Evolutionary conservation across 2,113 vertebrate species (phyloP).

Genomic region (Felis chaus): DNA sequence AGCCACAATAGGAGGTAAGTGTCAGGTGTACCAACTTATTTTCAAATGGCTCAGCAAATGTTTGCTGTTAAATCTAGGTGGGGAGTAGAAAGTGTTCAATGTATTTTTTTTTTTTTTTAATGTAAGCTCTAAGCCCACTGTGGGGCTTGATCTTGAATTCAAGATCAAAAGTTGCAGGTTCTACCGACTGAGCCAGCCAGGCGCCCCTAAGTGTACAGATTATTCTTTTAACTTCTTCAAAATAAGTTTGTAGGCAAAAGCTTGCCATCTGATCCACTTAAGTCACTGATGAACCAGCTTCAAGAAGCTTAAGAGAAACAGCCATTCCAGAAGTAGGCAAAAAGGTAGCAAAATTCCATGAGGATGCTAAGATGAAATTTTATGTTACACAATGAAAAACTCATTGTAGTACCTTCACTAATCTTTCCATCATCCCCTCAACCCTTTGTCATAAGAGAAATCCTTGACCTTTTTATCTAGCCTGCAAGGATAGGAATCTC

Average conservation of each 20-base stretch:
- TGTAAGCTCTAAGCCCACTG: too few relatives aligned
- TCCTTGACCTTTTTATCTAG: not conserved
- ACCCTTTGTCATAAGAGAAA: not conserved
- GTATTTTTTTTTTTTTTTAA: too few relatives aligned
- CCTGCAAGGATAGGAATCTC: not conserved
- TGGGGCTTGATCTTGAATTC: too few relatives aligned
- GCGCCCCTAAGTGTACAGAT: not conserved
- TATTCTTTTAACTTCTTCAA: not conserved
- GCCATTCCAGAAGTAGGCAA: not conserved
- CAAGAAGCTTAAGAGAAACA: not conserved
- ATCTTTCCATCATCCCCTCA: not conserved
- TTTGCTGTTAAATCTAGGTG: not conserved
- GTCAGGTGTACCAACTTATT: not conserved
- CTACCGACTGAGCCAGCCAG: not conserved
- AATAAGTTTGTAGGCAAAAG: not conserved
- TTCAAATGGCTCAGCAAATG: not conserved
- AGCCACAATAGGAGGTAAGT: not conserved
- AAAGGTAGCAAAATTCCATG: not conserved
- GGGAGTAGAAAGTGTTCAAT: not conserved
- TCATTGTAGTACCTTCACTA: not conserved
- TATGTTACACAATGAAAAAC: not conserved
- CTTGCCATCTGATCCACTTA: not conserved
- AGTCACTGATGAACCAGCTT: not conserved
- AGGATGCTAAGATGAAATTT: not conserved
- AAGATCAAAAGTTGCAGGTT: too few relatives aligned